Percentiles rank a stretch among this genome's conserved stretches.
Conservation (phyloP, 2,888 invertebrate genomes). For the Tetheella fluctuosa region DNA sequence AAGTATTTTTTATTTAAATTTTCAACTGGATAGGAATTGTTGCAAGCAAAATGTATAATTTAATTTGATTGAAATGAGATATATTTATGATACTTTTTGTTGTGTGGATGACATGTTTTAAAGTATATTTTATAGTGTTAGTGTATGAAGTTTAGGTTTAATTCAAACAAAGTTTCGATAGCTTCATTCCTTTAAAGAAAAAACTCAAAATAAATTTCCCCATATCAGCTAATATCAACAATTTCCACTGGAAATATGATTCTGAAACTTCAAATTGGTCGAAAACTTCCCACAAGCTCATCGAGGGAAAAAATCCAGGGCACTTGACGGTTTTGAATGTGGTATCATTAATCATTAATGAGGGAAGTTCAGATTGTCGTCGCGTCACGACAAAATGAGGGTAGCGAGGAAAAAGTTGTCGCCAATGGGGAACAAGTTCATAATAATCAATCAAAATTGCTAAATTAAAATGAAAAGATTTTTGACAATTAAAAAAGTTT, state of each 20-base stretch:
- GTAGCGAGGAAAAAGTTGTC: neutral
- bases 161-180: too few relatives aligned
- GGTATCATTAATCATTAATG: conserved; percentile 6
- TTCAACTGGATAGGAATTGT: too few relatives aligned
- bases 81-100: too few relatives aligned
- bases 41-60: too few relatives aligned
- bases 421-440: neutral
- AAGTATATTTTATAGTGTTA: too few relatives aligned
- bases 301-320: neutral
- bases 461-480: conserved; percentile 15
- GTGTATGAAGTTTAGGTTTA: too few relatives aligned
- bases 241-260: neutral
- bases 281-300: neutral
- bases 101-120: too few relatives aligned
- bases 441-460: conserved; percentile 15
- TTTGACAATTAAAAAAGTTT: conserved; percentile 7
- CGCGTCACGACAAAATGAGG: conserved; percentile 4
- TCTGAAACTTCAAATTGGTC: neutral
- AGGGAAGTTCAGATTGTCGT: neutral
- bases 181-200: neutral
- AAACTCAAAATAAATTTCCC: neutral
- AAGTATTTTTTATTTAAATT: too few relatives aligned
- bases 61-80: too few relatives aligned
- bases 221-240: neutral
- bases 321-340: conserved; percentile 6